These are phyloP conservation scores for Etia nguti DNA, from an alignment of 2,113 vertebrate genomes.

Conservation along the genomic window DNA sequence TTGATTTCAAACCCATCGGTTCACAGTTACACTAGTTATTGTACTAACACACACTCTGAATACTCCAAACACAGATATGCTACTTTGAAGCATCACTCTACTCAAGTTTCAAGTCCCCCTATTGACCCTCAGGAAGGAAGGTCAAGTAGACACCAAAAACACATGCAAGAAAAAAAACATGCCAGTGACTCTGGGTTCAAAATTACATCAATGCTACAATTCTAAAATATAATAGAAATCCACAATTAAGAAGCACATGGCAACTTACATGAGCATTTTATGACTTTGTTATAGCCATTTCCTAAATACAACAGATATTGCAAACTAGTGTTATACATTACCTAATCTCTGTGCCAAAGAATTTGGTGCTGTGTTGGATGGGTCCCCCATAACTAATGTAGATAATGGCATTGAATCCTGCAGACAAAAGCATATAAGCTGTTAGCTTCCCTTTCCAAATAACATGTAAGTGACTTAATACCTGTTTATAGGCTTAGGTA, in stretches of 20 bases:
- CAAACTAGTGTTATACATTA: slow-evolving; percentile 24
- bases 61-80: not conserved
- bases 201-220: not conserved
- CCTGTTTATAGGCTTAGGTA: not conserved
- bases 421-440: not conserved
- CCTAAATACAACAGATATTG: not conserved
- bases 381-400: slow-evolving; percentile 82
- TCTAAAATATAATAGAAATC: not conserved
- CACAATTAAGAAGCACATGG: not conserved
- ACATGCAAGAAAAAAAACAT: not conserved
- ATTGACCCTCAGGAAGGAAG: not conserved
- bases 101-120: not conserved
- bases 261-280: not conserved
- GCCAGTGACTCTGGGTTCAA: not conserved
- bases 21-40: not conserved
- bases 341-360: slow-evolving; percentile 87
- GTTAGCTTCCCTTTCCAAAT: not conserved
- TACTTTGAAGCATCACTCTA: not conserved
- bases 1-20: not conserved
- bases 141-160: not conserved
- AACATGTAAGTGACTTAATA: not conserved
- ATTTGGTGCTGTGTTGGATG: slow-evolving; percentile 80
- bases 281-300: not conserved
- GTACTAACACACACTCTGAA: not conserved
- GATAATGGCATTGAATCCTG: slow-evolving; percentile 87